Percentiles rank a stretch among this genome's conserved stretches.
Conservation (phyloP, 2,113 vertebrate species). For the Albula glossodonta region DNA sequence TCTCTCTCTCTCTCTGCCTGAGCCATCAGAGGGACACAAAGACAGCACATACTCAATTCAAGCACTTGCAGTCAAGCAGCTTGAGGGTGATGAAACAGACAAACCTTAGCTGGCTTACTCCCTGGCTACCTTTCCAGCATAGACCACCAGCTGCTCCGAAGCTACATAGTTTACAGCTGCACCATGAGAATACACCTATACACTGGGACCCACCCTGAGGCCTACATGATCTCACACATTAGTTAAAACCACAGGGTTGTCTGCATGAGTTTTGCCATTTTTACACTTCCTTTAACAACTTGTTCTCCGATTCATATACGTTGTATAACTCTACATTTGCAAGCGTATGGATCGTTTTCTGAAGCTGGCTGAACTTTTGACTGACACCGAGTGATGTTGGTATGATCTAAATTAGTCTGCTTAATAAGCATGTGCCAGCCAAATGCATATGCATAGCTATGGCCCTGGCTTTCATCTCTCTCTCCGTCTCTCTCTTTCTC, state of each 20-base stretch:
- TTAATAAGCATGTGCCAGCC: not conserved
- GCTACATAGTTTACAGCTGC: too few species aligned
- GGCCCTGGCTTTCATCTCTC: slow-evolving; percentile 1
- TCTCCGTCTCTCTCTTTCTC: not conserved
- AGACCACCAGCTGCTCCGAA: too few species aligned
- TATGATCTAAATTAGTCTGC: not conserved
- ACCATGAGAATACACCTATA: too few species aligned
- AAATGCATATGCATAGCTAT: not conserved
- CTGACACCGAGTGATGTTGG: not conserved
- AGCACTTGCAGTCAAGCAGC: too few species aligned
- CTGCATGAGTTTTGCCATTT: not conserved
- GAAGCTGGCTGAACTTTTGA: not conserved
- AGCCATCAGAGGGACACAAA: too few species aligned
- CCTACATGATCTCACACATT: too few species aligned
- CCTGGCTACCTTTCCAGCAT: too few species aligned
- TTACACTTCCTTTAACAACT: not conserved
- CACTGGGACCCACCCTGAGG: too few species aligned
- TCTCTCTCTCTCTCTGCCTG: too few species aligned
- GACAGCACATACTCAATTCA: too few species aligned
- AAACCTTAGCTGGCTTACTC: too few species aligned
- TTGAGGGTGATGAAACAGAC: too few species aligned
- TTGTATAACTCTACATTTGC: not conserved
- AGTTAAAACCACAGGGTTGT: not conserved
- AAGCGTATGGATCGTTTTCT: not conserved
- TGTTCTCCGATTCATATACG: not conserved